A percentile compares a stretch with the other conserved stretches of the same genome.
These are phyloP conservation scores for Sebastes jordani DNA, from an alignment of 2,797 vertebrate species.

Conservation along the genomic window DNA sequence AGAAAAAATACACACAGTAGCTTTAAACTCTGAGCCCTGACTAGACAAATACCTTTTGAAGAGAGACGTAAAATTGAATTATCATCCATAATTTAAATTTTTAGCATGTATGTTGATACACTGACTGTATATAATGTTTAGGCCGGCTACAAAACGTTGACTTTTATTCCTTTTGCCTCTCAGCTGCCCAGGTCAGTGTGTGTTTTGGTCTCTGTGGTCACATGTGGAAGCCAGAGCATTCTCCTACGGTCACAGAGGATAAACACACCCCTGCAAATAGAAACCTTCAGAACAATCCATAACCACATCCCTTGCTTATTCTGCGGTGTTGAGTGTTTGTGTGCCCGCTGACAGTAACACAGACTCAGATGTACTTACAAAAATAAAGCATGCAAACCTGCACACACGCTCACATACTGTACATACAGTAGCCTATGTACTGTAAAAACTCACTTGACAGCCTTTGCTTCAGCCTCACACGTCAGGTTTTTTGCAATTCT, in stretches of 20 bases:
- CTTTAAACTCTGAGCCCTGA: neutral
- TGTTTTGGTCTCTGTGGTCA: constrained; percentile 36
- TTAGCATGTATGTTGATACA: neutral
- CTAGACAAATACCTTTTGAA: neutral
- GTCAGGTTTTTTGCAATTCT: neutral
- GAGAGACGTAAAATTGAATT: neutral
- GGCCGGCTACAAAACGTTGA: fast-evolving
- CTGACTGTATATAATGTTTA: too few species aligned
- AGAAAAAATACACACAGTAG: neutral
- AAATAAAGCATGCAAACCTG: neutral
- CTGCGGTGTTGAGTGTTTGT: neutral
- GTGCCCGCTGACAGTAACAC: neutral
- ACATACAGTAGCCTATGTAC: neutral
- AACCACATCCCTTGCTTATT: constrained; percentile 59
- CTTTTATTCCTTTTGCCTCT: neutral
- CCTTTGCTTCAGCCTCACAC: neutral
- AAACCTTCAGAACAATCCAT: constrained; percentile 36
- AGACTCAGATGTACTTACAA: neutral
- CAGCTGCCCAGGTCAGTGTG: constrained; percentile 4
- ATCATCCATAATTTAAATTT: neutral
- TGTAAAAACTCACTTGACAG: constrained; percentile 29
- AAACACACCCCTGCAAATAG: constrained; percentile 64
- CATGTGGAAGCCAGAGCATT: constrained; percentile 31
- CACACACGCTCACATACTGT: neutral
- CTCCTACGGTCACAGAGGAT: constrained; percentile 32